Conservation (phyloP, 2,888 invertebrate genomes). For the Ypsolopha scabrella region DNA sequence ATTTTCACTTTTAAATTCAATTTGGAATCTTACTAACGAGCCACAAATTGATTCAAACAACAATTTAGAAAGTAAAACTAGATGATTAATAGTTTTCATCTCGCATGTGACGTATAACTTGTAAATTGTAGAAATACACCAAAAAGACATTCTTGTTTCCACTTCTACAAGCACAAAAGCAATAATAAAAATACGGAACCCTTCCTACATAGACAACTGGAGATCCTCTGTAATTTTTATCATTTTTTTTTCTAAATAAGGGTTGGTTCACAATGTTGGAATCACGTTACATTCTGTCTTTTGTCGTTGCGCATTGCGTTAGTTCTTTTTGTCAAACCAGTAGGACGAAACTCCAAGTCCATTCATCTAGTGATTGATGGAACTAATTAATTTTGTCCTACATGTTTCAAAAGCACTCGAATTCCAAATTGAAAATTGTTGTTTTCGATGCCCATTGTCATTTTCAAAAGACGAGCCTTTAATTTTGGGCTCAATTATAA, state of each 20-base stretch:
- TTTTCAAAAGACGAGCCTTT: neutral
- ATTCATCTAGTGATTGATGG: constrained; percentile 62
- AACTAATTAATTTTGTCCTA: constrained; percentile 66
- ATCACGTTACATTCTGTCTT: constrained; percentile 51
- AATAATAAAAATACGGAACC: neutral
- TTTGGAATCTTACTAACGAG: no score
- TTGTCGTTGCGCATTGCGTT: constrained; percentile 15
- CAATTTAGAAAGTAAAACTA: no score
- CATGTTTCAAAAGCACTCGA: constrained; percentile 36
- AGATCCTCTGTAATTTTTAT: constrained; percentile 10
- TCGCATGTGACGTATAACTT: no score
- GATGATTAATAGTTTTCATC: no score
- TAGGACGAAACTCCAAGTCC: constrained; percentile 45
- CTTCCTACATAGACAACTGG: neutral
- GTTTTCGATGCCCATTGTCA: neutral
- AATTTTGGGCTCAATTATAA: neutral
- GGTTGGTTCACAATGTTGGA: constrained; percentile 55
- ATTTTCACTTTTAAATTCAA: no score
- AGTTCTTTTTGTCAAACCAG: constrained; percentile 43
- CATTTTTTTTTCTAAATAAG: constrained; percentile 24
- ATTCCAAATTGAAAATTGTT: constrained; percentile 34
- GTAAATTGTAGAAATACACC: no score
- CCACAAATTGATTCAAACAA: no score
- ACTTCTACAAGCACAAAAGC: no score
- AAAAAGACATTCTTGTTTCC: no score